A percentile compares a stretch with the other conserved stretches of the same genome.
Evolutionary conservation across 2,113 vertebrate genomes (phyloP).

Genomic region (Ptyas mucosa): DNA sequence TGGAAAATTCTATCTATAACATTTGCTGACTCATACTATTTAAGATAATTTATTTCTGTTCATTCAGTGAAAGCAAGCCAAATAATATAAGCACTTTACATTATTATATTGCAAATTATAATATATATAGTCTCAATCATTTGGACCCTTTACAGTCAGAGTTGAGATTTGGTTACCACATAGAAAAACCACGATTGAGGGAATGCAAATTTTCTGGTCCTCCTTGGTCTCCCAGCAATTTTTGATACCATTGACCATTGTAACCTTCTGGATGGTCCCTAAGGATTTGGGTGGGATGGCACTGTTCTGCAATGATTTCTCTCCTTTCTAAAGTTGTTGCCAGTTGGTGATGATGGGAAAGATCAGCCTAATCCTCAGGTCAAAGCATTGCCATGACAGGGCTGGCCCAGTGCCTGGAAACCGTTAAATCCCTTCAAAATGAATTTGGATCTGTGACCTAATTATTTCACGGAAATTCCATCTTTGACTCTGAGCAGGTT

Average conservation of each 20-base stretch:
- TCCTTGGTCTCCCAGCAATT: not conserved
- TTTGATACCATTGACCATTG: not conserved
- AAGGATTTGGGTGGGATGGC: not conserved
- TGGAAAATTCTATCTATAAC: not conserved
- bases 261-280: not conserved
- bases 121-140: not conserved
- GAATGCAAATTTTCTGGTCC: not conserved
- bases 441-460: not conserved
- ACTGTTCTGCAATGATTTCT: not conserved
- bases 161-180: not conserved
- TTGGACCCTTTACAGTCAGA: not conserved
- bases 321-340: not conserved
- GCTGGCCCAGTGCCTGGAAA: not conserved
- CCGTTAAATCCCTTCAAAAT: not conserved
- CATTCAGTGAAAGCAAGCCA: not conserved
- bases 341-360: not conserved
- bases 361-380: not conserved
- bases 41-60: constrained; percentile 42
- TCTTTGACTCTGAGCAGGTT: not conserved
- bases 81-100: constrained; percentile 16
- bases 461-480: not conserved
- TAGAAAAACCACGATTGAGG: not conserved
- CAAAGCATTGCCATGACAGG: not conserved
- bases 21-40: constrained; percentile 6
- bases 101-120: constrained; percentile 19